phyloP scores from a whole-genome alignment of 1,140 invertebrate species.

The Zaprionus vittiger region DNA sequence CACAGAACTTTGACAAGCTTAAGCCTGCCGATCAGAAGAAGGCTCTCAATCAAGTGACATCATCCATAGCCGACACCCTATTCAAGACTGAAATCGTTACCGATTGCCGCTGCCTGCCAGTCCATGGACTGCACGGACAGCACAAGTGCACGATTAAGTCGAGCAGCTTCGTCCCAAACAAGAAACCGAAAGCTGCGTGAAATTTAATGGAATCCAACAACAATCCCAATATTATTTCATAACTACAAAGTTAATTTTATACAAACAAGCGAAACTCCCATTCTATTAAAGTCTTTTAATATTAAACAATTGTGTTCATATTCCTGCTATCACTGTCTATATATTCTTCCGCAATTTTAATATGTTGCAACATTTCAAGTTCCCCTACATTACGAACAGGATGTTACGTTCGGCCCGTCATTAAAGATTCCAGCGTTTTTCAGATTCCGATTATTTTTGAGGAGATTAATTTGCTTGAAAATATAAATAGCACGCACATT shows the following conservation, averaged over 20 bases:
- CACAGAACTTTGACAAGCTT: constrained; percentile 73
- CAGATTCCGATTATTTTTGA: no score
- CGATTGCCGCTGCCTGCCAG: constrained; percentile 68
- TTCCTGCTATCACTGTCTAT: no score
- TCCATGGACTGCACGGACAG: constrained; percentile 67
- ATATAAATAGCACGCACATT: no score
- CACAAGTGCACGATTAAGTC: constrained; percentile 74
- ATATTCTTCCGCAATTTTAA: no score
- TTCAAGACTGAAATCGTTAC: constrained; percentile 75
- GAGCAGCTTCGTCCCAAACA: constrained; percentile 69
- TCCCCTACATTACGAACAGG: no score
- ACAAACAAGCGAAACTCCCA: neutral
- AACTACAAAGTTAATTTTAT: neutral
- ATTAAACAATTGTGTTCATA: neutral
- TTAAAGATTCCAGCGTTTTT: no score
- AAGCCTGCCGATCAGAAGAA: constrained; percentile 72
- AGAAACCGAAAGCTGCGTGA: constrained; percentile 66
- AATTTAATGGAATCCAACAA: neutral
- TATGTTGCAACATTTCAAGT: no score
- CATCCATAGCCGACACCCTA: constrained; percentile 75
- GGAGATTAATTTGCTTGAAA: no score
- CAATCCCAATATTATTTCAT: neutral
- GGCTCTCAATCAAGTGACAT: constrained; percentile 57
- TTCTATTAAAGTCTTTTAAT: neutral
- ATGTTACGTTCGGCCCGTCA: no score